Evolutionary conservation across 1,140 invertebrate species (phyloP).

Genomic region (Drosophila mayri): DNA sequence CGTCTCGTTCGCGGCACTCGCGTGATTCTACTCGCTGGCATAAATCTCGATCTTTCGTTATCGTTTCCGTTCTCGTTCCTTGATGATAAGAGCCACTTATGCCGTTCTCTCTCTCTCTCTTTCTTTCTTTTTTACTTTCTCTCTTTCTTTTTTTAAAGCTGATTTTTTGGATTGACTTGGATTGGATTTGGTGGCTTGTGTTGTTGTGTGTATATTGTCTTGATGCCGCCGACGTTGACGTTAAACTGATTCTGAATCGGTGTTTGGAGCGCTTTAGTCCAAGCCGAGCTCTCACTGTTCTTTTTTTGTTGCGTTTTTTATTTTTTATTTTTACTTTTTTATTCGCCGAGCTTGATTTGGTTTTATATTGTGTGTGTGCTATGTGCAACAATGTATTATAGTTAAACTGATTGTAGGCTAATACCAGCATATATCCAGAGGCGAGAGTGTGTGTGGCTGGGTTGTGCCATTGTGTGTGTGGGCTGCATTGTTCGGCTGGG

Average conservation of each 20-base stretch:
- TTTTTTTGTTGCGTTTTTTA: slow-evolving; percentile 16
- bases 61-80: slow-evolving; percentile 39
- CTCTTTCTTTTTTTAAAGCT: slow-evolving; percentile 33
- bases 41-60: slow-evolving; percentile 41
- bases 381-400: slow-evolving; percentile 50
- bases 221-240: slow-evolving; percentile 81
- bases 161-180: slow-evolving; percentile 40
- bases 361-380: slow-evolving; percentile 23
- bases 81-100: slow-evolving; percentile 12
- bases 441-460: slow-evolving; percentile 21
- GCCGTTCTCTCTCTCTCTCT: not conserved
- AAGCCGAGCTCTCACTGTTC: slow-evolving; percentile 59
- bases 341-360: slow-evolving; percentile 65
- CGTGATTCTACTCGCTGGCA: slow-evolving; percentile 32
- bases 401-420: slow-evolving; percentile 69
- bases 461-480: slow-evolving; percentile 20
- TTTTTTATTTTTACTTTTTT: slow-evolving; percentile 33
- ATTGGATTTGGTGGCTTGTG: slow-evolving; percentile 33
- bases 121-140: not conserved
- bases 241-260: slow-evolving; percentile 81
- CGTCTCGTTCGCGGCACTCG: slow-evolving; percentile 22
- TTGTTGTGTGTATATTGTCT: slow-evolving; percentile 74
- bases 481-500: slow-evolving; percentile 36
- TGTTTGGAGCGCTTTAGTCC: slow-evolving; percentile 78
- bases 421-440: slow-evolving; percentile 47